Conservation (phyloP, 2,888 invertebrate genomes). For the Cenopis cana region DNA sequence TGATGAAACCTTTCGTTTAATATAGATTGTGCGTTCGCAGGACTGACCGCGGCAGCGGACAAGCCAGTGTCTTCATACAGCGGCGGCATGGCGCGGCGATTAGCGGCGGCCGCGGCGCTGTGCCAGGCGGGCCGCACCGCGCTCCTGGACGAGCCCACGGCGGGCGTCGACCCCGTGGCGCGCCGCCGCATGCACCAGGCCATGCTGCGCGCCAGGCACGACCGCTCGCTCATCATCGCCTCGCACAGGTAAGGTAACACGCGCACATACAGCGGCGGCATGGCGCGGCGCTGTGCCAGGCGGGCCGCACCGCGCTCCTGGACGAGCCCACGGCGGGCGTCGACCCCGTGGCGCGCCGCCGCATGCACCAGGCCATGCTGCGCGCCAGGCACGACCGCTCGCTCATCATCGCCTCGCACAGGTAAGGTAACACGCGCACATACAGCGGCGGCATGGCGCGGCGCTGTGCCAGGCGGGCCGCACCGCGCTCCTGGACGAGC, state of each 20-base stretch:
- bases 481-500: neutral
- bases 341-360: slow-evolving; percentile 87
- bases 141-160: slow-evolving; percentile 90
- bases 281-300: slow-evolving; percentile 49
- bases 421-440: slow-evolving; percentile 85
- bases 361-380: slow-evolving; percentile 81
- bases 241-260: slow-evolving; percentile 88
- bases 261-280: no score
- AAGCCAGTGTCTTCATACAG: slow-evolving; percentile 75
- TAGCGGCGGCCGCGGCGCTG: slow-evolving; percentile 54
- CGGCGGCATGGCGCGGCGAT: slow-evolving; percentile 90
- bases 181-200: slow-evolving; percentile 87
- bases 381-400: slow-evolving; percentile 72
- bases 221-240: slow-evolving; percentile 86
- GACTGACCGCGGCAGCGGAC: slow-evolving; percentile 49
- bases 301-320: slow-evolving; percentile 86
- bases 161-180: slow-evolving; percentile 89
- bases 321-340: slow-evolving; percentile 91
- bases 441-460: no score
- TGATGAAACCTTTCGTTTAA: neutral
- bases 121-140: slow-evolving; percentile 79
- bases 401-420: slow-evolving; percentile 88
- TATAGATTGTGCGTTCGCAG: slow-evolving; percentile 33
- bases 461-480: neutral
- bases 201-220: slow-evolving; percentile 78